These are phyloP conservation scores for Ormyrus rosae DNA, from an alignment of 2,888 invertebrate species.

Conservation along the genomic window DNA sequence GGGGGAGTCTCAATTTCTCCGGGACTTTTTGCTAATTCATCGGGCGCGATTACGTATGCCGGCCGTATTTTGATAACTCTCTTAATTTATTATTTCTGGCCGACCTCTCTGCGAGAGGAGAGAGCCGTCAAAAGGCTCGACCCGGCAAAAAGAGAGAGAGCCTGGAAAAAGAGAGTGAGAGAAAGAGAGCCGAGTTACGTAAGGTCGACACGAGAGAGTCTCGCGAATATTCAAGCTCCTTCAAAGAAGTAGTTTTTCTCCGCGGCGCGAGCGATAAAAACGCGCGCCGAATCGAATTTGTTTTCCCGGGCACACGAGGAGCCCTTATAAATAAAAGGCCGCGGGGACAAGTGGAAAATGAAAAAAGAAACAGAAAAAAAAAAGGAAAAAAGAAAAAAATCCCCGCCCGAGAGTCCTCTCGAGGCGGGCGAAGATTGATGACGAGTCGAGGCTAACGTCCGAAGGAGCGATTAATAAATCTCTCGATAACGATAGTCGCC, in stretches of 20 bases:
- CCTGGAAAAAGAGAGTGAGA: background rate
- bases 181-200: background rate
- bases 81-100: constrained; percentile 13
- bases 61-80: background rate
- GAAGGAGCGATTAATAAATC: constrained; percentile 22
- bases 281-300: constrained; percentile 19
- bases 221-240: background rate
- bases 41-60: too few relatives aligned
- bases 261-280: background rate
- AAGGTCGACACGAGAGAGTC: background rate
- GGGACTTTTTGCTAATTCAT: too few relatives aligned
- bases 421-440: background rate
- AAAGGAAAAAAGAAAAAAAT: too few relatives aligned
- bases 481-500: background rate
- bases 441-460: background rate
- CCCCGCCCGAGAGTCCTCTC: background rate
- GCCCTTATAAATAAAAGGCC: constrained; percentile 24
- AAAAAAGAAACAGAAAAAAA: background rate
- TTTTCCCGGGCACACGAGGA: background rate
- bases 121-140: constrained; percentile 1
- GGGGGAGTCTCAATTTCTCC: too few relatives aligned
- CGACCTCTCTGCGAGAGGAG: too few relatives aligned
- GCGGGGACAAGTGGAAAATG: constrained; percentile 2
- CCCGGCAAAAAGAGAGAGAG: background rate
- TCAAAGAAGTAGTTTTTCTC: background rate